Evolutionary conservation across 2,888 invertebrate genomes (phyloP).

Genomic region (Baronia brevicornis): DNA sequence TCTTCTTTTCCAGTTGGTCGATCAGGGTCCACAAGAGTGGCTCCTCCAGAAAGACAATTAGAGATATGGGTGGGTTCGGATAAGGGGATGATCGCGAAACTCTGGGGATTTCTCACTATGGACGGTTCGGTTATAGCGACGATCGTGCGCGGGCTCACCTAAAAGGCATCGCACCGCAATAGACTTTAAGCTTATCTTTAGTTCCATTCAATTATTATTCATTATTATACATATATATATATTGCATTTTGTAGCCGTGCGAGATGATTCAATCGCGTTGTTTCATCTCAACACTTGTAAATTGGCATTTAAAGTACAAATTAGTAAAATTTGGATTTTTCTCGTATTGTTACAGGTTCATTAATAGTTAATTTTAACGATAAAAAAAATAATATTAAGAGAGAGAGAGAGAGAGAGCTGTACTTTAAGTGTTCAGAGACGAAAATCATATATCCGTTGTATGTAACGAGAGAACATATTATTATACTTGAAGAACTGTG

Average conservation of each 20-base stretch:
- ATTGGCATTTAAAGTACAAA: conserved; percentile 76
- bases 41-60: conserved; percentile 76
- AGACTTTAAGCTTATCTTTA: conserved; percentile 64
- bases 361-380: conserved; percentile 68
- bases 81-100: conserved; percentile 72
- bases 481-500: conserved; percentile 33
- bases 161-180: conserved; percentile 75
- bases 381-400: conserved; percentile 56
- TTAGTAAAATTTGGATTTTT: conserved; percentile 73
- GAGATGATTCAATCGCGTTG: conserved; percentile 62
- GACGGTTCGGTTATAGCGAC: conserved; percentile 67
- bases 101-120: conserved; percentile 72
- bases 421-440: conserved; percentile 76
- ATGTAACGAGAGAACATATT: conserved; percentile 55
- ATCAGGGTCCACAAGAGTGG: conserved; percentile 76
- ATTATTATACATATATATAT: too few species aligned
- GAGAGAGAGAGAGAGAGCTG: too few species aligned
- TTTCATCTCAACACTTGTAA: conserved; percentile 68
- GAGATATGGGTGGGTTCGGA: conserved; percentile 67
- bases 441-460: conserved; percentile 58
- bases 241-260: conserved; percentile 60
- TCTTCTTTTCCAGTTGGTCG: conserved; percentile 76
- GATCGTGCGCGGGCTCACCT: conserved; percentile 63
- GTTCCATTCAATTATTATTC: conserved; percentile 51
- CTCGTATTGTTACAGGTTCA: conserved; percentile 75